Percentiles rank a stretch among this genome's conserved stretches.
Evolutionary conservation across 2,797 vertebrate species (phyloP).

Genomic region (Percopsis omiscomaycus): DNA sequence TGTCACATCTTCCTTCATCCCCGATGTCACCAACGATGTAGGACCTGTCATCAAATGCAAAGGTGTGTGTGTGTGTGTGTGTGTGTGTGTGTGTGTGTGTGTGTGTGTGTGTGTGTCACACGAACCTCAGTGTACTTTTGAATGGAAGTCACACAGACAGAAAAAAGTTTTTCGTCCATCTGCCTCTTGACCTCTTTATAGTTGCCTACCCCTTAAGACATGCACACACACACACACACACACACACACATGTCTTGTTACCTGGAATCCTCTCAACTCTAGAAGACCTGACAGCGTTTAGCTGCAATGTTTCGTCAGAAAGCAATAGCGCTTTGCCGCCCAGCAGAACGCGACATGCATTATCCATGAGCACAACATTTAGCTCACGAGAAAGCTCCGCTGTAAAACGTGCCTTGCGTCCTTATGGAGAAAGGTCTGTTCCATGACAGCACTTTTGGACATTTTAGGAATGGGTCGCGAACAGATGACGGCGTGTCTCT

Average conservation of each 20-base stretch:
- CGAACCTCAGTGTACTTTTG: background rate
- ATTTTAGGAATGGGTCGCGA: constrained; percentile 37
- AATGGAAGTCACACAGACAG: constrained; percentile 11
- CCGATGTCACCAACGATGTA: constrained; percentile 61
- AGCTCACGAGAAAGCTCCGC: background rate
- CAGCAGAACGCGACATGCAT: constrained; percentile 1
- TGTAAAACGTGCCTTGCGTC: background rate
- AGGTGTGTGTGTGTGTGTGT: too few species aligned
- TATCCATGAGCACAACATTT: constrained; percentile 5
- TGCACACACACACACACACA: background rate
- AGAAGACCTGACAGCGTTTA: constrained; percentile 7
- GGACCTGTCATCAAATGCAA: constrained; percentile 30
- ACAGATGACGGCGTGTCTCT: constrained; percentile 48
- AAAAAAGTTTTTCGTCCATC: constrained; percentile 13
- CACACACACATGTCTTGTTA: constrained; percentile 7
- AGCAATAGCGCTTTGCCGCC: background rate
- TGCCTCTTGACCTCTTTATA: constrained; percentile 13
- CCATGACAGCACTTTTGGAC: background rate
- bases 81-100: too few species aligned
- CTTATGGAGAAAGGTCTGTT: background rate
- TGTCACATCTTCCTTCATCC: constrained; percentile 65
- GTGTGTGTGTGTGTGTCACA: background rate
- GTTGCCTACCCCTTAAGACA: background rate
- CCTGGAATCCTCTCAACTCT: constrained; percentile 14
- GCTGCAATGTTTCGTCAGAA: background rate